Evolutionary conservation across 2,888 invertebrate species (phyloP).

Genomic region (Penaeus monodon): DNA sequence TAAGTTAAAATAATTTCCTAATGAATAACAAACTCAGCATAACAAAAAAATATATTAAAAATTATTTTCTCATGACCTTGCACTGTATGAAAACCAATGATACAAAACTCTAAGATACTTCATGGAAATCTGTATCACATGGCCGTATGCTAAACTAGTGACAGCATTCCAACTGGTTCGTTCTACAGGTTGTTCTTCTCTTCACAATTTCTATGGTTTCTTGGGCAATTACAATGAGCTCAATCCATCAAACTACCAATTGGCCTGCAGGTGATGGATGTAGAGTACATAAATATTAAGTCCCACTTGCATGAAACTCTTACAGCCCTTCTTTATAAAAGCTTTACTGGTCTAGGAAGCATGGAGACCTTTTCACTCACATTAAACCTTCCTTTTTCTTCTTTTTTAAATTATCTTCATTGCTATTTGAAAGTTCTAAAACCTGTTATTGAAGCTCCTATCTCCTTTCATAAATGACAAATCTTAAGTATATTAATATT

Average conservation of each 20-base stretch:
- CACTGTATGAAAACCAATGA: constrained; percentile 34
- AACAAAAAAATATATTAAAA: constrained; percentile 27
- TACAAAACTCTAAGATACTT: constrained; percentile 50
- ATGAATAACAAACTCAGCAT: constrained; percentile 15
- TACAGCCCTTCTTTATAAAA: too few relatives aligned
- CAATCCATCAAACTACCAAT: constrained; percentile 2
- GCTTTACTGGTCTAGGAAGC: too few relatives aligned
- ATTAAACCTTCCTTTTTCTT: constrained; percentile 7
- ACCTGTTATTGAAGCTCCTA: constrained; percentile 3
- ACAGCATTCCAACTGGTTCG: constrained; percentile 36
- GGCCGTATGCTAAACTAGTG: constrained; percentile 44
- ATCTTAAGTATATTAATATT: constrained; percentile 7
- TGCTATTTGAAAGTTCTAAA: neutral
- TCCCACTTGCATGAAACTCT: too few relatives aligned
- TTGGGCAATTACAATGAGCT: constrained; percentile 5
- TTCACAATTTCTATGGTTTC: neutral
- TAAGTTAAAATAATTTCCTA: neutral
- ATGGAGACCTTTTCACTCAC: neutral
- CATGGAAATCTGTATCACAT: constrained; percentile 48
- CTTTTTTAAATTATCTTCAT: neutral
- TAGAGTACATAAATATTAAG: too few relatives aligned
- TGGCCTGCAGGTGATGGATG: too few relatives aligned
- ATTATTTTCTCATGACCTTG: constrained; percentile 9
- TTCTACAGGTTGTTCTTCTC: constrained; percentile 11
- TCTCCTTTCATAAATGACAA: constrained; percentile 7